phyloP scores from a whole-genome alignment of 2,888 invertebrate species.

The Andrena haemorrhoa region DNA sequence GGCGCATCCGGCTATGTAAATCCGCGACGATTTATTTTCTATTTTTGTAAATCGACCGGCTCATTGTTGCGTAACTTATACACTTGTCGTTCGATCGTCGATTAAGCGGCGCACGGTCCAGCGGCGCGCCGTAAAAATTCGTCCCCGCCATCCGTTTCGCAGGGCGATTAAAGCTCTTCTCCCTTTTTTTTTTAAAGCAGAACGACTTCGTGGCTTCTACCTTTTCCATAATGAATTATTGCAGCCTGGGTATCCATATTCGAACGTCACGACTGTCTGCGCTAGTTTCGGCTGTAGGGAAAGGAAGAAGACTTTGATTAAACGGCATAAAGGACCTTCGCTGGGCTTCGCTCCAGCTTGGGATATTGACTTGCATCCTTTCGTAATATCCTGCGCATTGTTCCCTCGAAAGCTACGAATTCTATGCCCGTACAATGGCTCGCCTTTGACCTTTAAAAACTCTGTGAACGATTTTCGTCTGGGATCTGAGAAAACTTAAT shows the following conservation, averaged over 20 bases:
- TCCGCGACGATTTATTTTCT: conserved; percentile 59
- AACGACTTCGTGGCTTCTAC: background rate
- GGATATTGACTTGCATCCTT: conserved; percentile 22
- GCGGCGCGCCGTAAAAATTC: conserved; percentile 24
- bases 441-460: background rate
- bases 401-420: conserved; percentile 22
- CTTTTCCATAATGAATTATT: background rate
- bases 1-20: conserved; percentile 50
- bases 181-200: background rate
- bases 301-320: background rate
- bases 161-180: background rate
- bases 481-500: no score
- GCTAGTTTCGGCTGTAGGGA: background rate
- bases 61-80: conserved; percentile 56
- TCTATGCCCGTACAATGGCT: background rate
- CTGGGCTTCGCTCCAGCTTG: conserved; percentile 4
- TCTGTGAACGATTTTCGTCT: background rate
- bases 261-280: background rate
- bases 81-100: conserved; percentile 50
- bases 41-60: conserved; percentile 47
- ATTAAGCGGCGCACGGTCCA: conserved; percentile 25
- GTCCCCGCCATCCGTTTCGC: background rate
- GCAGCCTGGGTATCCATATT: background rate
- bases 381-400: conserved; percentile 27
- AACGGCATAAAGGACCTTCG: background rate